Conservation (phyloP, 2,113 vertebrate genomes). For the Poicephalus gulielmi region DNA sequence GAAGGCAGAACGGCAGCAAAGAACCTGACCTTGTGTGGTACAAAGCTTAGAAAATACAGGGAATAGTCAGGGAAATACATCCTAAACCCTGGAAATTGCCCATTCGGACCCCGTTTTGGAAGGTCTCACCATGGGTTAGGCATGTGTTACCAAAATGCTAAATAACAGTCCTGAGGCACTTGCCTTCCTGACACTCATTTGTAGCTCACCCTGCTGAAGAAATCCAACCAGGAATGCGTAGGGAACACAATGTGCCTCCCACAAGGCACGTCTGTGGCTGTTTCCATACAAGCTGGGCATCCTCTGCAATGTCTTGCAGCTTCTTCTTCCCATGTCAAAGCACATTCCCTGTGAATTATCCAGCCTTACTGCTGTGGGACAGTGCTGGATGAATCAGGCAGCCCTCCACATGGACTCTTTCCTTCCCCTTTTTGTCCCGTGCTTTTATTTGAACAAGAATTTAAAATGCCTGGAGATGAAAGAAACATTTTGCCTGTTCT, state of each 20-base stretch:
- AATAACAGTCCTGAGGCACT: not conserved
- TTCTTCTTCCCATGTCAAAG: not conserved
- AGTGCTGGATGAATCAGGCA: not conserved
- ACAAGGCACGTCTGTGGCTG: not conserved
- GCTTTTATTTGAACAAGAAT: not conserved
- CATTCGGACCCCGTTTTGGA: too few species aligned
- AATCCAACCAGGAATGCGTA: not conserved
- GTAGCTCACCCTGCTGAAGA: not conserved
- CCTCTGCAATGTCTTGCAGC: not conserved
- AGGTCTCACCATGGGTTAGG: not conserved
- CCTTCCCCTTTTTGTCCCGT: not conserved
- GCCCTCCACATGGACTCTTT: not conserved
- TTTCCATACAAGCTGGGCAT: not conserved
- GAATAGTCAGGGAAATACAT: not conserved
- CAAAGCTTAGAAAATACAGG: not conserved
- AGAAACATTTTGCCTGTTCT: not conserved
- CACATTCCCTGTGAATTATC: not conserved
- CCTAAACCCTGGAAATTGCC: not conserved
- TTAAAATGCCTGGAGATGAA: not conserved
- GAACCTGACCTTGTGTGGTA: not conserved
- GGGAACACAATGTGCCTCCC: not conserved
- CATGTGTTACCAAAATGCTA: not conserved
- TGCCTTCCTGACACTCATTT: not conserved
- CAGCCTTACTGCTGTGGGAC: not conserved
- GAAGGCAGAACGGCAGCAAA: not conserved